Evolutionary conservation across 2,113 vertebrate genomes (phyloP), one percentile per base, ranked within the genome.

Genomic region (Sula dactylatra): DNA sequence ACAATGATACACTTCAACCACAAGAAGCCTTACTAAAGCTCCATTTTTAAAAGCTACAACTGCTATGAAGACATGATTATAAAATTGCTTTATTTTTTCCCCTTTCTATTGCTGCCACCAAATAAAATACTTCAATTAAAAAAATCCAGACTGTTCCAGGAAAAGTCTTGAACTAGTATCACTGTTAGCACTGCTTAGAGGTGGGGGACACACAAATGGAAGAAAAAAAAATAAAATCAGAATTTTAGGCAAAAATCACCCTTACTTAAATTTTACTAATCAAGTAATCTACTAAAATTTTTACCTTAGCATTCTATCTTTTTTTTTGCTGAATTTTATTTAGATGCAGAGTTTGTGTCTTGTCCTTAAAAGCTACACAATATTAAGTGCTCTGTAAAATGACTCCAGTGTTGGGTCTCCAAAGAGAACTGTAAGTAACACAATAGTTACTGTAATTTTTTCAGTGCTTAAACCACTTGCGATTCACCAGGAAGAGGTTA

Each of bases 11-110:
- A 56, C 27, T 89, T 94, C 81, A 87, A 85, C 89, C 78, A 80
- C 45, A 76, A 69, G 66, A 72, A 85, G 9, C 17, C 38, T 76
- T 66, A 34, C 73, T 86, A 72, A 50, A 82, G 52, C 34, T 85
- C 59, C 31, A 44, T 71, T 94, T 97, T 91, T 40, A 82, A 93
- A 94, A 94, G 36, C 62, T 61, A 52, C 79, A 90, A 38, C n/a
- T 72, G 2, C 44, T 88, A n/a, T 16, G 42, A 92, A 88, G 70
- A 45, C 45, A 19, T 61, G 32, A 83, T 32, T 40, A 47, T 45
- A 89, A 94, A 93, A 80, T n/a, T 73, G 29, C 31, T 70, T 92
- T 42, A 47, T 82, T 93, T 85, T 65, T 89, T 87, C 85, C 25
- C 40, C 16, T 42, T 71, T 82, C 38, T 49, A 54, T 65, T 80